These are phyloP conservation scores for Macaria notata DNA, from an alignment of 2,888 invertebrate genomes.

Conservation along the genomic window DNA sequence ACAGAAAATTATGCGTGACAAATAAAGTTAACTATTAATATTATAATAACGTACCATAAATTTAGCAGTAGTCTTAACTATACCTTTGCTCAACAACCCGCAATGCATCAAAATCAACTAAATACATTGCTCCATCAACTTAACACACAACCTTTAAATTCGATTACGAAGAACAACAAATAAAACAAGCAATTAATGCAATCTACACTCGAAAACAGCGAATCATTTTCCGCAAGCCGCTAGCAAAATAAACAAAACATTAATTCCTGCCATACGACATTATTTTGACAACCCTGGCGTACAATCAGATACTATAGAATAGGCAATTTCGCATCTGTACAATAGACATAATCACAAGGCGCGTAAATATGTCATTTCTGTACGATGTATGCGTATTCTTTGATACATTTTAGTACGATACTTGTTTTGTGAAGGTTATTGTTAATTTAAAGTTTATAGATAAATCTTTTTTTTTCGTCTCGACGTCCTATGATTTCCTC, in stretches of 20 bases:
- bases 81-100: too few species aligned
- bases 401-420: neutral
- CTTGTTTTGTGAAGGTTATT: too few species aligned
- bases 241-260: conserved; percentile 19
- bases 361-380: conserved; percentile 17
- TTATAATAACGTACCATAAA: too few species aligned
- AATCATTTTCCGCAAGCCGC: conserved; percentile 9
- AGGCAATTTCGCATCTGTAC: conserved; percentile 39
- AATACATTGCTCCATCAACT: too few species aligned
- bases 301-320: conserved; percentile 40
- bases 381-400: conserved; percentile 18
- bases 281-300: conserved; percentile 30
- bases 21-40: too few species aligned
- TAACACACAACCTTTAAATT: neutral
- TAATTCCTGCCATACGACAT: conserved; percentile 17
- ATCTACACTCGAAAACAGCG: conserved; percentile 1
- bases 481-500: too few species aligned
- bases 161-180: conserved; percentile 4
- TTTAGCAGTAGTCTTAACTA: too few species aligned
- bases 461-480: too few species aligned
- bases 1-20: too few species aligned
- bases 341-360: conserved; percentile 23
- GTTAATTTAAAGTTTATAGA: too few species aligned
- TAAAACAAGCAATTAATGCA: neutral
- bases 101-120: too few species aligned